Percentiles rank a stretch among this genome's conserved stretches.
Evolutionary conservation across 2,888 invertebrate genomes (phyloP).

Genomic region (Platerodrilus igneus): DNA sequence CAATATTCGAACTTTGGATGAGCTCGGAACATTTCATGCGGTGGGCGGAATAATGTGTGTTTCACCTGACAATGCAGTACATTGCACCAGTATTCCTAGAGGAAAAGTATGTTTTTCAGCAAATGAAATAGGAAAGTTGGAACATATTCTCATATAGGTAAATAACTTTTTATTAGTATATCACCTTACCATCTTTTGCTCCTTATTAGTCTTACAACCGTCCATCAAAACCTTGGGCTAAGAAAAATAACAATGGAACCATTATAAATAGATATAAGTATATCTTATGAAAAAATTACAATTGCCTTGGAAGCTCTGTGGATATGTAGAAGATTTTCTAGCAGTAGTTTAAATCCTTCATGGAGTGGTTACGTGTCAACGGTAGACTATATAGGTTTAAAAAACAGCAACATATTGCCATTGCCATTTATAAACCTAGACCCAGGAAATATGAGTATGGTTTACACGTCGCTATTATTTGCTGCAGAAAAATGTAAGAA

Average conservation of each 20-base stretch:
- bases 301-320: neutral
- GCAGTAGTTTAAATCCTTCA: constrained; percentile 2
- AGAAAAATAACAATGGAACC: constrained; percentile 7
- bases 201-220: constrained; percentile 4
- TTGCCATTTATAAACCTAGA: constrained; percentile 7
- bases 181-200: constrained; percentile 1
- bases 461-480: constrained; percentile 5
- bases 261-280: too few species aligned
- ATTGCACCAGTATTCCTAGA: constrained; percentile 3
- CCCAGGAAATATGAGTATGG: constrained; percentile 2
- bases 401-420: constrained; percentile 5
- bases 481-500: constrained; percentile 8
- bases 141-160: constrained; percentile 2
- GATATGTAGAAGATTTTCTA: constrained; percentile 1
- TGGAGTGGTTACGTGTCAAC: constrained; percentile 4
- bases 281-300: neutral
- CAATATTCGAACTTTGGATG: constrained; percentile 5
- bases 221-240: constrained; percentile 9
- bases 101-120: constrained; percentile 1
- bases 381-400: constrained; percentile 3
- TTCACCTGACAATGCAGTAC: constrained; percentile 2
- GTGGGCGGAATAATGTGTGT: constrained; percentile 8
- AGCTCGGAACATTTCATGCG: constrained; percentile 6
- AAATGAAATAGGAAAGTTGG: constrained; percentile 1
- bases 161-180: neutral